Conservation (phyloP, 2,888 invertebrate species). For the Rhamnusium bicolor region DNA sequence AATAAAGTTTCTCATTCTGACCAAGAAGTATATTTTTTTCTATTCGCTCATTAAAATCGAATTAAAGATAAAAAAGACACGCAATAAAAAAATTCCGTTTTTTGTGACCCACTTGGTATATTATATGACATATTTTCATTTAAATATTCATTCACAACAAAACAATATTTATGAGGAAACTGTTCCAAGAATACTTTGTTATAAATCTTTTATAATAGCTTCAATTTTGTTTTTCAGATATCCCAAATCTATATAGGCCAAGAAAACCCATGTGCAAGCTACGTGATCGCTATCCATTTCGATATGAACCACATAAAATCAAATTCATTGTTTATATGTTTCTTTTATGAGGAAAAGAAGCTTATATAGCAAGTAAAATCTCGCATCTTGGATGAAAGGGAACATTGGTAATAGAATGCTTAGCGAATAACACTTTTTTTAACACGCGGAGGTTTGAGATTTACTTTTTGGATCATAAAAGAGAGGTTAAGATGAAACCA, state of each 20-base stretch:
- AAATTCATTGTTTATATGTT: conserved; percentile 20
- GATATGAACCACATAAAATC: conserved; percentile 6
- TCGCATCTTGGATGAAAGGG: conserved; percentile 17
- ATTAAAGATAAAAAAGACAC: no score
- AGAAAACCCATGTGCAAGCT: background rate
- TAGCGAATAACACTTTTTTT: background rate
- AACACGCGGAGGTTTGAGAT: background rate
- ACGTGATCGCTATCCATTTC: conserved; percentile 2
- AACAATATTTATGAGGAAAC: background rate
- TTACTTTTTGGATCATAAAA: background rate
- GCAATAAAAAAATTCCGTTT: no score
- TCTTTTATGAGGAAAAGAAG: conserved; percentile 9
- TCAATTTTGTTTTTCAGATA: background rate
- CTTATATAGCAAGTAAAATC: conserved; percentile 15
- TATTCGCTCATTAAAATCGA: no score
- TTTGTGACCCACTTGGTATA: no score
- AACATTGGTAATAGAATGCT: background rate
- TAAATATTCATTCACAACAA: background rate
- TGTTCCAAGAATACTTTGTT: background rate
- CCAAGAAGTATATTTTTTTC: no score
- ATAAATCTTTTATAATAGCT: background rate
- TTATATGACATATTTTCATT: no score
- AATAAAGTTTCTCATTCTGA: no score
- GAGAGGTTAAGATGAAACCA: background rate
- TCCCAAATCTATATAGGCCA: background rate